Conservation (phyloP, 2,888 invertebrate genomes). For the Graphium colonna region DNA sequence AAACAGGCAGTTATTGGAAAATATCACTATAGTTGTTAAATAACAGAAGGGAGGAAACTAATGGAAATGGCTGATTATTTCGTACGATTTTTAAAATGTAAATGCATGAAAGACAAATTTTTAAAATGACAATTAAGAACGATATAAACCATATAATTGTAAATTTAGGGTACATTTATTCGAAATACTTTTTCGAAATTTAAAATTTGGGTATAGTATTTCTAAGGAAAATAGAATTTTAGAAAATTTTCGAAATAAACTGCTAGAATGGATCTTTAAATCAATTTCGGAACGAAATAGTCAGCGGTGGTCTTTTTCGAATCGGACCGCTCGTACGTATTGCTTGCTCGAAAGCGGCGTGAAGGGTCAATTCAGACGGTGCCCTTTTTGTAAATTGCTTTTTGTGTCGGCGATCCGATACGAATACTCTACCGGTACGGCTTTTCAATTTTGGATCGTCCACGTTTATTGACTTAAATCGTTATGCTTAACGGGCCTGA, state of each 20-base stretch:
- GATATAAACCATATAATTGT: no score
- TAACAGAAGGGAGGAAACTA: no score
- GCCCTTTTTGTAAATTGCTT: constrained; percentile 16
- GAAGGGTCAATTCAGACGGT: constrained; percentile 15
- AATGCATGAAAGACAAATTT: no score
- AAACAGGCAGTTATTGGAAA: no score
- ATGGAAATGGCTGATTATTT: no score
- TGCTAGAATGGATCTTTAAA: neutral
- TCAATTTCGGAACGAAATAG: neutral
- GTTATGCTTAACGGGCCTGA: constrained; percentile 10
- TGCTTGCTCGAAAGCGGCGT: constrained; percentile 4
- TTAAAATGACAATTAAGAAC: no score
- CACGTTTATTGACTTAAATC: constrained; percentile 16
- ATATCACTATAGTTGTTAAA: no score
- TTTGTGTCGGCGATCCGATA: constrained; percentile 20
- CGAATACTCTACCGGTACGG: constrained; percentile 2
- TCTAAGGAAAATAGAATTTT: neutral
- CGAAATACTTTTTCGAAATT: no score
- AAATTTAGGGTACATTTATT: no score
- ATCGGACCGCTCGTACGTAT: constrained; percentile 4
- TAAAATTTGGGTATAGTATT: no score
- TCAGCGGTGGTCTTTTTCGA: constrained; percentile 2
- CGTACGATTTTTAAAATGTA: no score
- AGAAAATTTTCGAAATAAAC: neutral
- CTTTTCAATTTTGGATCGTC: constrained; percentile 7